Conservation (phyloP, 1,140 invertebrate species). For the Lerema accius region DNA sequence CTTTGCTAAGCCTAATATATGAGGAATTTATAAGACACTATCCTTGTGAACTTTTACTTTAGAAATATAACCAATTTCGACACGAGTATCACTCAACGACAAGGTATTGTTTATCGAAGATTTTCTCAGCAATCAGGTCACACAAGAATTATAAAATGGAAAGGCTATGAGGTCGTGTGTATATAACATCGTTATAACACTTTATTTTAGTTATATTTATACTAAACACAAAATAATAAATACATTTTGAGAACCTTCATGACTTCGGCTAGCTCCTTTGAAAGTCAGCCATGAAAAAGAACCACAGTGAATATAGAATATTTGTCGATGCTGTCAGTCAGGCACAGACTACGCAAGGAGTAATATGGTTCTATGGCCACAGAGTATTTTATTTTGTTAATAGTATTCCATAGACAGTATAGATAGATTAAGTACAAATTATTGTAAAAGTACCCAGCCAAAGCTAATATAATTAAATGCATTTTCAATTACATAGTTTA, state of each 20-base stretch:
- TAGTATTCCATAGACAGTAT: too few species aligned
- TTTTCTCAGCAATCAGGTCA: slow-evolving; percentile 56
- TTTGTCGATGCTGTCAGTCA: too few species aligned
- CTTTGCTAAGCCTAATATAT: too few species aligned
- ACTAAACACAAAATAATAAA: slow-evolving; percentile 46
- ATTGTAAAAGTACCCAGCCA: too few species aligned
- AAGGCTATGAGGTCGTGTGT: slow-evolving; percentile 8
- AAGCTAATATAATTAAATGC: too few species aligned
- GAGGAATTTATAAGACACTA: too few species aligned
- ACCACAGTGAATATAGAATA: slow-evolving; percentile 35
- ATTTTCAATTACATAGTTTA: too few species aligned
- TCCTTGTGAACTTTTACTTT: slow-evolving; percentile 13
- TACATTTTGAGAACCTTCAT: slow-evolving; percentile 73
- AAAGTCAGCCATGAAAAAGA: slow-evolving; percentile 82
- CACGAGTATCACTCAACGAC: slow-evolving; percentile 55
- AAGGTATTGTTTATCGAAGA: slow-evolving; percentile 50
- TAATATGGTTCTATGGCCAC: too few species aligned
- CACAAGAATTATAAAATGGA: slow-evolving; percentile 20
- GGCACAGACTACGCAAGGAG: too few species aligned
- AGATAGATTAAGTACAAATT: too few species aligned
- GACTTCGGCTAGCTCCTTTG: slow-evolving; percentile 70
- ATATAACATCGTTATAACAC: slow-evolving; percentile 16
- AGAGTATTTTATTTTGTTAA: too few species aligned
- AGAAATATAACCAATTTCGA: slow-evolving; percentile 41
- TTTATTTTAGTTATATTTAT: slow-evolving; percentile 39